Percentiles rank a stretch among this genome's conserved stretches.
phyloP scores from a whole-genome alignment of 2,797 vertebrate genomes.

The Saxicola maurus region DNA sequence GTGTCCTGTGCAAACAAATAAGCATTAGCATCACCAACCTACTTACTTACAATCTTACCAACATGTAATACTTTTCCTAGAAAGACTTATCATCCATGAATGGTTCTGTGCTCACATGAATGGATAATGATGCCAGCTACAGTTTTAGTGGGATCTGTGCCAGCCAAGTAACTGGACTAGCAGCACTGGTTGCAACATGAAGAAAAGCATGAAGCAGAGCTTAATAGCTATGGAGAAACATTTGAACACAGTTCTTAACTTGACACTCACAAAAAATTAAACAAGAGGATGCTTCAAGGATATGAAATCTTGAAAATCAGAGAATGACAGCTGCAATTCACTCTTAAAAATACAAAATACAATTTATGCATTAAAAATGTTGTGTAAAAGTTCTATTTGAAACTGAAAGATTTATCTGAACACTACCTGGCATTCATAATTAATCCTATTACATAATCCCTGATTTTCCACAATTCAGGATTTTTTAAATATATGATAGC shows the following conservation, averaged over 20 bases:
- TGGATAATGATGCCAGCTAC: neutral
- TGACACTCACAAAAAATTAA: neutral
- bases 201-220: neutral
- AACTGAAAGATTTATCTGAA: neutral
- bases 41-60: neutral
- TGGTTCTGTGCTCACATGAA: neutral
- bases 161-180: neutral
- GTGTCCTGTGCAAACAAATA: constrained; percentile 65
- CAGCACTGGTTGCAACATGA: neutral
- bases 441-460: neutral
- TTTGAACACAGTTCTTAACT: neutral
- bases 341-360: neutral
- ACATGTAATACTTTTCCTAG: neutral
- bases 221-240: neutral
- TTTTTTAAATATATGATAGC: neutral
- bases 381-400: neutral
- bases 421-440: neutral
- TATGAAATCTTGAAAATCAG: neutral
- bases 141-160: neutral
- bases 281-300: neutral
- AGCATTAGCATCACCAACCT: neutral
- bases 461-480: neutral
- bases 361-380: neutral
- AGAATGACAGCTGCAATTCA: neutral
- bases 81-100: neutral